phyloP scores from a whole-genome alignment of 2,888 invertebrate species.

The Drosophila histrio region DNA sequence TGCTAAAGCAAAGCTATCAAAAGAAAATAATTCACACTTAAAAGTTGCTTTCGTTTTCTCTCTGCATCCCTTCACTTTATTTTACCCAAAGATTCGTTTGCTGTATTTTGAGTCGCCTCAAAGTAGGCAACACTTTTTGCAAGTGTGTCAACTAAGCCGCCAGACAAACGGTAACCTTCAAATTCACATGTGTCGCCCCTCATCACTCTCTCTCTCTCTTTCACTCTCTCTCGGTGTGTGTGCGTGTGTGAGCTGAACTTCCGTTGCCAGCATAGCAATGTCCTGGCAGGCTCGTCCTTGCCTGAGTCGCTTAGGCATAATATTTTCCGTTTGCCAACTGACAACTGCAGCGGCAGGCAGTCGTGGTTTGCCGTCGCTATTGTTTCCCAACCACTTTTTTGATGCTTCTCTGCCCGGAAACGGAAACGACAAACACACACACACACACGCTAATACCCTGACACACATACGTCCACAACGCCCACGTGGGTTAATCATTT shows the following conservation, averaged over 20 bases:
- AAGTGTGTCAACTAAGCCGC: constrained; percentile 29
- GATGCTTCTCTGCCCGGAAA: constrained; percentile 45
- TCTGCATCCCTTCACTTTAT: not conserved
- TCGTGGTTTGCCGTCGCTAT: constrained; percentile 42
- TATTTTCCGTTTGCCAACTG: constrained; percentile 66
- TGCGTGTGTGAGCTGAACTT: constrained; percentile 45
- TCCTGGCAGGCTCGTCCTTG: constrained; percentile 42
- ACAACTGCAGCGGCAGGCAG: constrained; percentile 38
- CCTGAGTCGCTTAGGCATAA: constrained; percentile 53
- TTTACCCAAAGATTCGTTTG: too few relatives aligned
- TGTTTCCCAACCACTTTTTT: constrained; percentile 31
- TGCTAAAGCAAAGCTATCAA: not conserved
- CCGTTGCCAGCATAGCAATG: constrained; percentile 47
- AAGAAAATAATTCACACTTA: not conserved
- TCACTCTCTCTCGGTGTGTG: not conserved
- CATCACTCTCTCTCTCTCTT: not conserved
- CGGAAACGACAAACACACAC: constrained; percentile 56
- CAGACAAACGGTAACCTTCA: constrained; percentile 52
- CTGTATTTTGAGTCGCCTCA: constrained; percentile 8
- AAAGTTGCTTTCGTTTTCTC: not conserved
- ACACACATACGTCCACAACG: not conserved
- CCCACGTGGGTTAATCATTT: constrained; percentile 29
- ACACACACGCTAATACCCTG: constrained; percentile 4
- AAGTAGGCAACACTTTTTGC: constrained; percentile 47
- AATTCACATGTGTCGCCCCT: not conserved